Base-by-base conservation (phyloP, 2,888 invertebrate species). In the Sipha maydis region DNA sequence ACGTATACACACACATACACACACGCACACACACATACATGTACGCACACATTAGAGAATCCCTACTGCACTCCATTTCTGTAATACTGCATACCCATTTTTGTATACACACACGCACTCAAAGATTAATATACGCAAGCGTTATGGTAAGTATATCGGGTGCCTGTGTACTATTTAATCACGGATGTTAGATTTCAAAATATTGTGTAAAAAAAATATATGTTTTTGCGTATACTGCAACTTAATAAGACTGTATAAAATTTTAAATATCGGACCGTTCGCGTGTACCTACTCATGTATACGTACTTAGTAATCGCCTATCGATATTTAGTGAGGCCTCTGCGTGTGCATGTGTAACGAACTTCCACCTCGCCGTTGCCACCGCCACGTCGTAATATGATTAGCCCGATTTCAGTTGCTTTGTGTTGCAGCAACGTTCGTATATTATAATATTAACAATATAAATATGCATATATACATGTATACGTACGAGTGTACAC, bases 401-500 rank as follows among this genome's bases (percentile, higher is more conserved):
- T 80, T 80, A 80, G n/a, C 38, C 61, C 67, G 67, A 82, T 67
- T 82, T 82, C 11, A 5, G 67, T 28, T 21, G 67, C 80, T 82
- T 82, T 82, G 80, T 82, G 80, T 82, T 41, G 67, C 28, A 31
- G n/a, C 31, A 56, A 7, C 25, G 9, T n/a, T 21, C 69, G 28
- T 14, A 54, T 31, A 48, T 14, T 2, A 48, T 48, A 48, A 14
- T 48, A 48, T 11, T 48, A 48, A 48, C 11, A 73, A 25, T 21
- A 48, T 61, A 67, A 14, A 25, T n/a, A n/a, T 0, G 0, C 8
- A 0, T 38, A 38, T 17, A 75, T 1, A 3, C 3, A 75, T 9
- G n/a, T 61, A 19, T 67, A 38, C 19, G 5, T 75, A 41, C 17
- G 11, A 41, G 28, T 83, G 69, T 34, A 34, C 38, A 83, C 61